Evolutionary conservation across 2,888 invertebrate genomes (phyloP), one percentile per base, ranked within the genome.

Genomic region (Terebella lapidaria): DNA sequence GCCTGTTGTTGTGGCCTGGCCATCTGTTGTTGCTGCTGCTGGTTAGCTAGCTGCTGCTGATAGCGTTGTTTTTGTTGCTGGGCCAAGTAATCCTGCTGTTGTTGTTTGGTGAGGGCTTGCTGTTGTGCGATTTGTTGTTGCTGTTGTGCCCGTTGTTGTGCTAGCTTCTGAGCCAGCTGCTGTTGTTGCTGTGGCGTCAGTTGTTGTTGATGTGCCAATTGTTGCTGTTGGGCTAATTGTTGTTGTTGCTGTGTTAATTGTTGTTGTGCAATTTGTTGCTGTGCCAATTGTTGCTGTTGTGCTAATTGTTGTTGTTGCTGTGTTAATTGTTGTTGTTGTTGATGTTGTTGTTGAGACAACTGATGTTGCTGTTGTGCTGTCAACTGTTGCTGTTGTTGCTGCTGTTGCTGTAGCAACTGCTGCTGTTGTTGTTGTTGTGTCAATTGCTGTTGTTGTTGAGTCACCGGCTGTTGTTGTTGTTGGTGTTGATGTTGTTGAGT

Each of bases 131-230:
- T 35, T 10, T 35, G 10, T 35, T 24, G 26, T 53, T 15, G 64
- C 56, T 60, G 55, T 27, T 68, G 64, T 27, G 57, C 49, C 24
- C 27, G 57, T 35, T 57, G 69, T 51, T 61, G 53, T 10, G 28
- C 26, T 20, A 51, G 22, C 28, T 63, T 47, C 49, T 49, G 49
- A 49, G 10, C 18, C 15, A 24, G 49, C 49, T 49, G 49, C 49
- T 49, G 35, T 18, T 10, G 35, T 18, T 35, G 35, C 35, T 35
- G 35, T 18, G 35, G 35, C 35, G 10, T 10, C 29, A 61, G 62
- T 26, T 62, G 64, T 54, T 68, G 71, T 59, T 66, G 67, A 52
- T 59, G 60, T n/a, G n/a, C n/a, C n/a, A n/a, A n/a, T 24, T 60
- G n/a, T n/a, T n/a, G n/a, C n/a, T n/a, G 59, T 57, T 68, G 65